Evolutionary conservation across 2,888 invertebrate genomes (phyloP).

Genomic region (Petrolisthes manimaculis): DNA sequence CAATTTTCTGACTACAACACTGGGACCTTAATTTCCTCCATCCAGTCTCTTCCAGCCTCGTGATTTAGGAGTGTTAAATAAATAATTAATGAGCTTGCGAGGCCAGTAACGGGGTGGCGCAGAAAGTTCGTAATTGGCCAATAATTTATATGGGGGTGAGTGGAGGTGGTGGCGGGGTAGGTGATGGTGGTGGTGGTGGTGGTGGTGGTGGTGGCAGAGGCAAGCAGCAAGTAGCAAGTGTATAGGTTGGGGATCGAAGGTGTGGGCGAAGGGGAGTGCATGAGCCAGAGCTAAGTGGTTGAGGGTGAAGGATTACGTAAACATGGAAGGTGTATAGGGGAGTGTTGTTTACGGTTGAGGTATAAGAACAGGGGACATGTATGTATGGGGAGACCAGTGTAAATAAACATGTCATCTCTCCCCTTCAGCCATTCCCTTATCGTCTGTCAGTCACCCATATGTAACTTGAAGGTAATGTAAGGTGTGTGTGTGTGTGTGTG

Average conservation of each 20-base stretch:
- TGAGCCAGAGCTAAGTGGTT: neutral
- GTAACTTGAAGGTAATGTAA: no score
- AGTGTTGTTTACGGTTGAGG: neutral
- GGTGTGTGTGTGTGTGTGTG: neutral
- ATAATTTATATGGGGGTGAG: neutral
- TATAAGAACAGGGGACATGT: neutral
- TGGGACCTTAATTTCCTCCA: neutral
- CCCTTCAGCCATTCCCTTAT: no score
- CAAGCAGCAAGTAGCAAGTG: neutral
- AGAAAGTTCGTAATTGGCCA: slow-evolving; percentile 12
- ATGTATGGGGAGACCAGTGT: neutral
- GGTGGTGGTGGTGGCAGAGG: neutral
- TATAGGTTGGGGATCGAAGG: neutral
- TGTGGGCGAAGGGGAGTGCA: neutral
- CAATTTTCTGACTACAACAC: no score
- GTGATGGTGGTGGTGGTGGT: no score
- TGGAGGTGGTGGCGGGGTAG: neutral
- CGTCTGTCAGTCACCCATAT: no score
- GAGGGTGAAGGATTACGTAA: neutral
- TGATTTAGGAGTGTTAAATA: slow-evolving; percentile 15
- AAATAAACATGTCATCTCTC: no score
- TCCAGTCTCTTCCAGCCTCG: neutral
- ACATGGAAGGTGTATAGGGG: neutral
- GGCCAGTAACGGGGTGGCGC: slow-evolving; percentile 3
- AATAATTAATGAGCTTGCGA: neutral